Evolutionary conservation across 1,140 invertebrate genomes (phyloP), one percentile per base, ranked within the genome.

Genomic region (Stenopsyche tienmushanensis): DNA sequence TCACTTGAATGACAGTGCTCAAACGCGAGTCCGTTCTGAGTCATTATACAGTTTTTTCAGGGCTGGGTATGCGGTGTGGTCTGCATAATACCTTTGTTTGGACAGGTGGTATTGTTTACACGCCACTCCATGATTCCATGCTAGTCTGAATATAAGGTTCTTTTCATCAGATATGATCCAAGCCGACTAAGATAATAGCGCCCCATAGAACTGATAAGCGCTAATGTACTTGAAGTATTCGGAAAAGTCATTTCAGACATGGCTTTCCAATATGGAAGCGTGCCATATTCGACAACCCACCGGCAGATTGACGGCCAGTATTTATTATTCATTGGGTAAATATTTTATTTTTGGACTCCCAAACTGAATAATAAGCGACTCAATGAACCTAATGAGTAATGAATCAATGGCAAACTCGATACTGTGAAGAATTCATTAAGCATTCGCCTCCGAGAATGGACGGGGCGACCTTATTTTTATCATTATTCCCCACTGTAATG

Each of bases 71-170:
- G 20, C n/a, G n/a, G n/a, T 34, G 29, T 34, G 5, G 29, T 13
- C 29, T 34, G 25, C 55, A 29, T 54, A 69, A 65, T 69, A 65
- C 58, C 53, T 39, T 63, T 69, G 64, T 69, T 69, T 69, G 47
- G 49, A 50, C 67, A 69, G 67, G 59, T 69, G 67, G 67, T 57
- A 25, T 23, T 69, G 64, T 69, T 69, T 65, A 60, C 67, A 63
- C 64, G 59, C 23, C 64, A 69, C 67, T 69, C 54, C 23, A 65
- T n/a, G 39, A 17, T 18, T 58, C 45, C 52, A 44, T 44, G 41
- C 57, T 45, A 53, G 49, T 55, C 25, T 24, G 59, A 52, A 50
- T 58, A 65, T 53, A 66, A 54, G 57, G 60, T 62, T 60, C 55
- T 68, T 62, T 65, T 44, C 39, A 62, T 52, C 50, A 65, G 67